Conservation (phyloP, 2,888 invertebrate genomes). For the Megalurothrips usitatus region DNA sequence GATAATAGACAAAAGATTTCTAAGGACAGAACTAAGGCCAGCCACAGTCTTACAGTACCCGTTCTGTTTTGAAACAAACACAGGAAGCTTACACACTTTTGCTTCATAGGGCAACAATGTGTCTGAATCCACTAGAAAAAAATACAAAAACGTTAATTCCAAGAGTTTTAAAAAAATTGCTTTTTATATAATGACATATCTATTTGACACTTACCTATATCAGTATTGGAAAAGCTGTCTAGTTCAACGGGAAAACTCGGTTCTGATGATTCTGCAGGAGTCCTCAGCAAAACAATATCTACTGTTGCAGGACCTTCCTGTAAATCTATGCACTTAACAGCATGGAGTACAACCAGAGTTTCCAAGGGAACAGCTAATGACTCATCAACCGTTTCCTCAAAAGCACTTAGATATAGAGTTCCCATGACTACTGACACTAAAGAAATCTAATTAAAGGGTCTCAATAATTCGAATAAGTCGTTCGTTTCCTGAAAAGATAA, state of each 20-base stretch:
- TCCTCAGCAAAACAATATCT: conserved; percentile 45
- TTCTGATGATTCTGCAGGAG: background rate
- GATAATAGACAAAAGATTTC: conserved; percentile 49
- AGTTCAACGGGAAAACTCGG: background rate
- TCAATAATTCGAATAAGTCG: too few relatives aligned
- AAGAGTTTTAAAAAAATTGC: background rate
- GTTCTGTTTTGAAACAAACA: conserved; percentile 51
- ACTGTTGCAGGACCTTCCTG: conserved; percentile 47
- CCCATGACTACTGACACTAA: conserved; percentile 25
- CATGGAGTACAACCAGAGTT: conserved; percentile 59
- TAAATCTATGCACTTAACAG: conserved; percentile 55
- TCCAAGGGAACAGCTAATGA: conserved; percentile 53
- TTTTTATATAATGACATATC: background rate
- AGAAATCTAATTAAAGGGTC: too few relatives aligned
- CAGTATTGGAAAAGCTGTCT: background rate
- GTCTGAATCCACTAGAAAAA: background rate
- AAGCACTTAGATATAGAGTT: conserved; percentile 43
- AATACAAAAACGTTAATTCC: conserved; percentile 35
- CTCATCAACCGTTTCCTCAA: conserved; percentile 37
- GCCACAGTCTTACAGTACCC: conserved; percentile 59
- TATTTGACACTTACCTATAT: background rate
- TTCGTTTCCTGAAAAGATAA: too few relatives aligned
- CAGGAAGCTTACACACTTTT: conserved; percentile 58
- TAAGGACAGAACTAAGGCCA: conserved; percentile 69
- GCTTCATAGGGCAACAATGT: background rate